A percentile compares a stretch with the other conserved stretches of the same genome.
Evolutionary conservation across 1,140 invertebrate species (phyloP).

Genomic region (Bombus polaris): DNA sequence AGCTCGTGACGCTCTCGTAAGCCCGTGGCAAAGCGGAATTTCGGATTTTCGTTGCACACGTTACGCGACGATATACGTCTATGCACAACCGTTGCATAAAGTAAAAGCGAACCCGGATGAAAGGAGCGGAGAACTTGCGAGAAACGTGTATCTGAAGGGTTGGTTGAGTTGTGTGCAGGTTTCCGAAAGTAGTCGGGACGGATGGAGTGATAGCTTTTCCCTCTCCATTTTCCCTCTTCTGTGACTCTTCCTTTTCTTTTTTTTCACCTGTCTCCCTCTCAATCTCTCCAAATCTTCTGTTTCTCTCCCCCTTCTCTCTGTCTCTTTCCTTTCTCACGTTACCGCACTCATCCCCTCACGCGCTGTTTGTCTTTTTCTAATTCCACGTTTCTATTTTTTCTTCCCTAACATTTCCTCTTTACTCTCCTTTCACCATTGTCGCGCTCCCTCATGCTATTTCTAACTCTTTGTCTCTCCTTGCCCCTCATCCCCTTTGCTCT

Average conservation of each 20-base stretch:
- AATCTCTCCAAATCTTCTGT: background rate
- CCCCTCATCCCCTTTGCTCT: too few species aligned
- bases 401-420: background rate
- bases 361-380: conserved; percentile 4
- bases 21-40: conserved; percentile 54
- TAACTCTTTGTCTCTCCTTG: background rate
- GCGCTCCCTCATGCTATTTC: background rate
- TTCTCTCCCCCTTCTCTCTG: too few species aligned
- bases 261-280: background rate
- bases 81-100: conserved; percentile 56
- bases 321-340: too few species aligned
- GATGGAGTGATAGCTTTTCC: conserved; percentile 54
- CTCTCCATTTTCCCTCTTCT: background rate
- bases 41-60: conserved; percentile 51
- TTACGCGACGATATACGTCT: conserved; percentile 42
- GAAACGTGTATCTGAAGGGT: conserved; percentile 64
- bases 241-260: background rate
- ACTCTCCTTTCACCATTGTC: background rate
- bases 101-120: conserved; percentile 61
- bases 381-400: conserved; percentile 27
- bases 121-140: conserved; percentile 56
- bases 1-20: conserved; percentile 37
- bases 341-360: background rate
- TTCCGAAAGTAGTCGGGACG: conserved; percentile 51
- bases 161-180: conserved; percentile 47